Conservation (phyloP, 2,797 vertebrate genomes). For the Lacerta agilis region DNA sequence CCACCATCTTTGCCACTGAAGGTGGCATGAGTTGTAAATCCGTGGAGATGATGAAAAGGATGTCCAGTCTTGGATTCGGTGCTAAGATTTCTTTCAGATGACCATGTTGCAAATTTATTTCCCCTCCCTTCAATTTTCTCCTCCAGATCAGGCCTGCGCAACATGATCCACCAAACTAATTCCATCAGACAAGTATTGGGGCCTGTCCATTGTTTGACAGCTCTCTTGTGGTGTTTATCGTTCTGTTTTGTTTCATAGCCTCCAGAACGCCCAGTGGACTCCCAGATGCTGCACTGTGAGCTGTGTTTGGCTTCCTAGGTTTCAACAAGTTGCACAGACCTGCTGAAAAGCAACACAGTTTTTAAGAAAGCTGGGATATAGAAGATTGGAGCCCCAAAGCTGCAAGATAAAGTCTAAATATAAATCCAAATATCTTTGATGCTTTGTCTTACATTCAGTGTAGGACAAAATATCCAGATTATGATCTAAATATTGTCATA, state of each 20-base stretch:
- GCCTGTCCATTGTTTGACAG: not conserved
- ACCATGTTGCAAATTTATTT: not conserved
- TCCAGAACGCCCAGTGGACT: not conserved
- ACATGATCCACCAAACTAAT: not conserved
- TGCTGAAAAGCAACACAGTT: not conserved
- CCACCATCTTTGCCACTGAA: not conserved
- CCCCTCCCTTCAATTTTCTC: not conserved
- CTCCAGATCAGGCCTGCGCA: not conserved
- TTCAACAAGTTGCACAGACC: not conserved
- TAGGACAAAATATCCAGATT: constrained; percentile 1
- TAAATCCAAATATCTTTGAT: not conserved
- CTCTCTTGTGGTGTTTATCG: not conserved
- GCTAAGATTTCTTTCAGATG: not conserved
- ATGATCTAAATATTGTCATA: constrained; percentile 4
- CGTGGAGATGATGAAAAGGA: not conserved
- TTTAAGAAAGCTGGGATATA: not conserved
- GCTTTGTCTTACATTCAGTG: not conserved
- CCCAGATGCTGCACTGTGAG: not conserved
- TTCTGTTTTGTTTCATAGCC: not conserved
- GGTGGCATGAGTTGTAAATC: not conserved
- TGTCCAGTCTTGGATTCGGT: not conserved
- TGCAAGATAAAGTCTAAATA: not conserved
- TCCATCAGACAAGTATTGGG: not conserved
- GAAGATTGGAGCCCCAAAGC: not conserved
- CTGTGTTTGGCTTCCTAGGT: not conserved